Conservation (phyloP, 2,113 vertebrate species). For the Pholis gunnellus region DNA sequence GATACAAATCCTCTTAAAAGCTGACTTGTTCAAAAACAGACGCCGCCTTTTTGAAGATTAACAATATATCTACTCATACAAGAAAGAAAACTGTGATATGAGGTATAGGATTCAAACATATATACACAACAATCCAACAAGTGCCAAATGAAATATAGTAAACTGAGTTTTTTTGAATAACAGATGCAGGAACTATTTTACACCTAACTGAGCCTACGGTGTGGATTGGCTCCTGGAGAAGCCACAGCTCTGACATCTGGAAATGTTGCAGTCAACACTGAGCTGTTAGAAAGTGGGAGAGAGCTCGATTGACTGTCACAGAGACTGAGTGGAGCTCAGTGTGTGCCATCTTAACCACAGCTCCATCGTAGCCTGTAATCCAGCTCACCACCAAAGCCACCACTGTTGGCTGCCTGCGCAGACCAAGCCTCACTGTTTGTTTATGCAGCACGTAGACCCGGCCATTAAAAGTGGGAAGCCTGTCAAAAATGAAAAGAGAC, state of each 20-base stretch:
- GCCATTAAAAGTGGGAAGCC: conserved; percentile 82
- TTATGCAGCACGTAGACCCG: conserved; percentile 79
- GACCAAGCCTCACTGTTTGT: conserved; percentile 80
- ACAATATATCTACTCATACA: conserved; percentile 18
- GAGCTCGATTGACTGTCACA: conserved; percentile 76
- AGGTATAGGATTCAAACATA: conserved; percentile 29
- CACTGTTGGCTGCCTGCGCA: conserved; percentile 73
- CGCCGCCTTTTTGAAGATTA: conserved; percentile 24
- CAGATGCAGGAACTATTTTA: conserved; percentile 67
- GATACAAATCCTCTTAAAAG: conserved; percentile 32
- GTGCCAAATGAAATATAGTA: conserved; percentile 49
- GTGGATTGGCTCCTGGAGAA: conserved; percentile 58
- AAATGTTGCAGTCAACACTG: conserved; percentile 74
- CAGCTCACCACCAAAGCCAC: conserved; percentile 82
- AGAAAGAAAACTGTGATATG: conserved; percentile 17
- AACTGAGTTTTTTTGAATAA: conserved; percentile 48
- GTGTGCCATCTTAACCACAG: conserved; percentile 79
- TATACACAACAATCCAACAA: conserved; percentile 8
- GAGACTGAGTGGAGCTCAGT: conserved; percentile 72
- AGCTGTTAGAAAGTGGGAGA: conserved; percentile 78
- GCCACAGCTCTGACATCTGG: conserved; percentile 79
- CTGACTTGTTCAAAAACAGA: conserved; percentile 37
- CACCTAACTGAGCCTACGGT: conserved; percentile 70
- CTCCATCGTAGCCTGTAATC: conserved; percentile 82
- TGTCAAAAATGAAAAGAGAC: conserved; percentile 86